Conservation (phyloP, 1,140 invertebrate genomes). For the Drosophila kepulauana region DNA sequence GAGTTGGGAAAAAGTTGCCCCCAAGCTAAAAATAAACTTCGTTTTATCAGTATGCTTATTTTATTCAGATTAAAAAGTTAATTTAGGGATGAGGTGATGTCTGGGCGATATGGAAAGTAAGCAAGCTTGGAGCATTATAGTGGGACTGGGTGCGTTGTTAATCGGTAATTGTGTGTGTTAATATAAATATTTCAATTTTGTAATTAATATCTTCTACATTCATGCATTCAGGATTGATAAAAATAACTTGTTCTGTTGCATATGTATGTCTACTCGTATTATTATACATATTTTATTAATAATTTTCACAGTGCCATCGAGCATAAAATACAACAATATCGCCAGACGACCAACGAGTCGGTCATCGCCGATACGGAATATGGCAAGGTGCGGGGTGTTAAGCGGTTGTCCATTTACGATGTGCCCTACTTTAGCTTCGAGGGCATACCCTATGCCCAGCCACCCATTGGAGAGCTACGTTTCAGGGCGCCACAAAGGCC, state of each 20-base stretch:
- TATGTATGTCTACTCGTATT: conserved; percentile 1
- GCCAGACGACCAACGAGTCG: conserved; percentile 72
- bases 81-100: background rate
- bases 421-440: conserved; percentile 85
- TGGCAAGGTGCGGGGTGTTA: conserved; percentile 73
- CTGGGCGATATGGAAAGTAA: background rate
- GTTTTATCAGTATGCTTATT: background rate
- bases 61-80: conserved; percentile 10
- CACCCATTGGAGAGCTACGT: conserved; percentile 86
- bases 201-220: background rate
- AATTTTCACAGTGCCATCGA: conserved; percentile 65
- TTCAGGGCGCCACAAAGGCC: conserved; percentile 86
- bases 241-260: conserved; percentile 39
- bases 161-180: conserved; percentile 18
- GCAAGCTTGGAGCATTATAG: conserved; percentile 45
- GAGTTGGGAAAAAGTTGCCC: too few species aligned
- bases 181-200: conserved; percentile 19
- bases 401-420: conserved; percentile 70
- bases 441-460: conserved; percentile 87
- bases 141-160: conserved; percentile 42
- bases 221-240: conserved; percentile 15
- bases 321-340: conserved; percentile 78
- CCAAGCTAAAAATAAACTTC: too few species aligned
- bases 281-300: conserved; percentile 57
- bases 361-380: conserved; percentile 74